These are phyloP conservation scores for Illadopsis cleaveri DNA, from an alignment of 2,113 vertebrate species.

Conservation along the genomic window DNA sequence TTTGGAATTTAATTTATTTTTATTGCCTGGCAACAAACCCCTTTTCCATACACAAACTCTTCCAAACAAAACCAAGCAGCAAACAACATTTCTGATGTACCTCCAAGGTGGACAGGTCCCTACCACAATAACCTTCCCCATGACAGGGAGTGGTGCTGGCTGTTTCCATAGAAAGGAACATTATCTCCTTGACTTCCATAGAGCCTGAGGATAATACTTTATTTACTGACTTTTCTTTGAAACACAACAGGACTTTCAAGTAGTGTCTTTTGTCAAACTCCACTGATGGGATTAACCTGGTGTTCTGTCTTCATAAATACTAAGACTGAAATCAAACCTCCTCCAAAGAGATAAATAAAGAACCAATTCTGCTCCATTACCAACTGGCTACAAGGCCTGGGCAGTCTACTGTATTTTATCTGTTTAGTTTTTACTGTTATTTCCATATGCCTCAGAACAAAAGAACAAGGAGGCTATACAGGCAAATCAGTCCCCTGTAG, in stretches of 20 bases:
- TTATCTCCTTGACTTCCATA: background rate
- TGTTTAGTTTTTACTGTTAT: background rate
- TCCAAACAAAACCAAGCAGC: background rate
- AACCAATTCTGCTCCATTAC: background rate
- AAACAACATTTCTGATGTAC: background rate
- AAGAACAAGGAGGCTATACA: background rate
- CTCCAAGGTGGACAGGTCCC: background rate
- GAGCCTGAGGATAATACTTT: background rate
- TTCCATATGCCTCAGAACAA: background rate
- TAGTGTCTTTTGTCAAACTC: background rate
- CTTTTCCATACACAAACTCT: background rate
- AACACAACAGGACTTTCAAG: background rate
- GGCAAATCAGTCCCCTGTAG: background rate
- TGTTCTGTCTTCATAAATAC: background rate
- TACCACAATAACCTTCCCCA: background rate
- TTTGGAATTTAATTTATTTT: background rate
- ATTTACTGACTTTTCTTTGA: background rate
- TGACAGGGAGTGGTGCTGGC: fast-evolving
- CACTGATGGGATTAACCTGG: background rate
- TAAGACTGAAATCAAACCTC: background rate
- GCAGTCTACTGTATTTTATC: background rate
- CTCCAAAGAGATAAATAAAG: background rate
- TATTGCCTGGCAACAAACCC: background rate
- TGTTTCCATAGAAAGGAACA: background rate
- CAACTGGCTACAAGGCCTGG: background rate